A percentile compares a stretch with the other conserved stretches of the same genome.
These are phyloP conservation scores for Drosophila monieri DNA, from an alignment of 2,888 invertebrate genomes.

Conservation along the genomic window DNA sequence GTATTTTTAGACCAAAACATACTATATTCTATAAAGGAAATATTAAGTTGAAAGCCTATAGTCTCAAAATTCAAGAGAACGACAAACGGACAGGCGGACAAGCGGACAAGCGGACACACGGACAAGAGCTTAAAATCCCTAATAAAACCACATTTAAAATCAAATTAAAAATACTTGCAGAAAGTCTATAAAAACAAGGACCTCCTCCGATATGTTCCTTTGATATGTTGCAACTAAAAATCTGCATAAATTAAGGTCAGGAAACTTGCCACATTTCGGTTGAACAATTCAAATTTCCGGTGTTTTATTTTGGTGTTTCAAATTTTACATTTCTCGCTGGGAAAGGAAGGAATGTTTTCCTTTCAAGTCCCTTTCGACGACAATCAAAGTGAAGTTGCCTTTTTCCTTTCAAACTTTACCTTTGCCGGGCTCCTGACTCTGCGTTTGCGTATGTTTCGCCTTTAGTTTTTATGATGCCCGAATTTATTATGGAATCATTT, in stretches of 20 bases:
- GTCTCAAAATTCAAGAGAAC: too few relatives aligned
- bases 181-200: neutral
- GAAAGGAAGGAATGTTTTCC: neutral
- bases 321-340: constrained; percentile 1
- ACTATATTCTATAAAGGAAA: too few relatives aligned
- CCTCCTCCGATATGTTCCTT: neutral
- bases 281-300: constrained; percentile 20
- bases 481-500: constrained; percentile 21
- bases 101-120: too few relatives aligned
- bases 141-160: neutral
- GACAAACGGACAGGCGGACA: too few relatives aligned
- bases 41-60: too few relatives aligned
- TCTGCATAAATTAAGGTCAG: constrained; percentile 6
- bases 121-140: neutral
- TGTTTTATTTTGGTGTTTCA: constrained; percentile 2
- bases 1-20: too few relatives aligned
- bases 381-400: constrained; percentile 22
- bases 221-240: constrained; percentile 3
- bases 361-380: constrained; percentile 6
- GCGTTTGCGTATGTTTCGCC: constrained; percentile 1
- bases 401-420: constrained; percentile 10
- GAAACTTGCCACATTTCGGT: constrained; percentile 20
- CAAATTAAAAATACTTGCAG: too few relatives aligned
- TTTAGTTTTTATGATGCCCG: constrained; percentile 16
- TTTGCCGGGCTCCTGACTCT: neutral